A percentile compares a stretch with the other conserved stretches of the same genome.
phyloP scores from a whole-genome alignment of 2,888 invertebrate genomes.

The Drosophila trichaetosa region DNA sequence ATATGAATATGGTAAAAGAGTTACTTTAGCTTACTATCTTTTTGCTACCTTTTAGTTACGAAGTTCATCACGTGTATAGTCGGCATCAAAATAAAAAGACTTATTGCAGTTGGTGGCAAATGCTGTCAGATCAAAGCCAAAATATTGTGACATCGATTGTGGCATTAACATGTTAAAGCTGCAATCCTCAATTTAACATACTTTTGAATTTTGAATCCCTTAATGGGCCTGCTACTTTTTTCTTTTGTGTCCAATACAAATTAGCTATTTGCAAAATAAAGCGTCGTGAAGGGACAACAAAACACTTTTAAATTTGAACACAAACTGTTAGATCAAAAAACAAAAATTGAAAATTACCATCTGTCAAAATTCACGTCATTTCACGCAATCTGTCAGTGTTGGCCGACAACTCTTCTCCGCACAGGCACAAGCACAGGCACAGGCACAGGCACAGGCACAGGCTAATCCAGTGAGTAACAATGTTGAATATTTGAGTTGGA shows the following conservation, averaged over 20 bases:
- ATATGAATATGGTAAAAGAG: background rate
- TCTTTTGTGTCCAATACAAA: conserved; percentile 64
- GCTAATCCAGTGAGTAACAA: conserved; percentile 57
- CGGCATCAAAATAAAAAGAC: background rate
- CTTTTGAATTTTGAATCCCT: conserved; percentile 47
- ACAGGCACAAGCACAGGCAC: conserved; percentile 39
- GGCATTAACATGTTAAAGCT: conserved; percentile 58
- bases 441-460: conserved; percentile 43
- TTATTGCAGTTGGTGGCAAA: background rate
- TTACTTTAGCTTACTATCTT: background rate
- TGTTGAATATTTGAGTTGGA: conserved; percentile 46
- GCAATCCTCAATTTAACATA: conserved; percentile 49
- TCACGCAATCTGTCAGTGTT: conserved; percentile 59
- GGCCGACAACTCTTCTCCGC: conserved; percentile 33
- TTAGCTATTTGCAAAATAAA: conserved; percentile 73
- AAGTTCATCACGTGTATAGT: background rate
- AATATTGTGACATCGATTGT: conserved; percentile 82
- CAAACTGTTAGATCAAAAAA: conserved; percentile 83
- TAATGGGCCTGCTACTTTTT: conserved; percentile 55
- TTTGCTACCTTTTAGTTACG: background rate
- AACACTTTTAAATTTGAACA: conserved; percentile 71
- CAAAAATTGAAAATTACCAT: conserved; percentile 82
- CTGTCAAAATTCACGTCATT: conserved; percentile 83
- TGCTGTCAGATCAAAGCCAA: conserved; percentile 56
- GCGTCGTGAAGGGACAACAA: conserved; percentile 72